These are phyloP conservation scores for Mesocentrotus franciscanus DNA, from an alignment of 53 echinoderm and acorn worm species.

Conservation along the genomic window DNA sequence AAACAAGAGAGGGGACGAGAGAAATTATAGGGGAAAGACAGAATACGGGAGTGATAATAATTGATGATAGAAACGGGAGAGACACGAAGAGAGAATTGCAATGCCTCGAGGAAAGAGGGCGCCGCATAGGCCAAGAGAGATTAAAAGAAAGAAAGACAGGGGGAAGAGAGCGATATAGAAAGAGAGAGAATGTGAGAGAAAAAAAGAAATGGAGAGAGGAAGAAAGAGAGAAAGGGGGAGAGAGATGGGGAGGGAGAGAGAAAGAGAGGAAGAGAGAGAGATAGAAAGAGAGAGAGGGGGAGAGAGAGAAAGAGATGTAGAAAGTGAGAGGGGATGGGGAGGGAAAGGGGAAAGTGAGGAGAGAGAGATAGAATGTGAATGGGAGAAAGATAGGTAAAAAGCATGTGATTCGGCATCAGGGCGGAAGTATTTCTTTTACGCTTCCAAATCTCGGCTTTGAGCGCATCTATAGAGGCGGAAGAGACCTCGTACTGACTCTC, in stretches of 20 bases:
- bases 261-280: background rate
- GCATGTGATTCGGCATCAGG: background rate
- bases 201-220: background rate
- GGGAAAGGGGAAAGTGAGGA: background rate
- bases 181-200: background rate
- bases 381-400: background rate
- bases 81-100: too few relatives aligned
- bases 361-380: background rate
- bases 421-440: conserved; percentile 12
- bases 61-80: too few relatives aligned
- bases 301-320: background rate
- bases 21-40: too few relatives aligned
- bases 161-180: too few relatives aligned
- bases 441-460: conserved; percentile 4
- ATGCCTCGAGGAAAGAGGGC: too few relatives aligned
- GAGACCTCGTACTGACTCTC: background rate
- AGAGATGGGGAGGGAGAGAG: background rate
- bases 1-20: too few relatives aligned
- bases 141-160: too few relatives aligned
- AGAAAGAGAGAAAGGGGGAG: background rate
- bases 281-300: background rate
- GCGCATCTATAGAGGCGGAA: background rate
- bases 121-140: too few relatives aligned
- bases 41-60: too few relatives aligned
- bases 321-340: background rate